These are phyloP conservation scores for Drosophila aff. DNA, from an alignment of 1,140 invertebrate genomes.

Conservation along the genomic window DNA sequence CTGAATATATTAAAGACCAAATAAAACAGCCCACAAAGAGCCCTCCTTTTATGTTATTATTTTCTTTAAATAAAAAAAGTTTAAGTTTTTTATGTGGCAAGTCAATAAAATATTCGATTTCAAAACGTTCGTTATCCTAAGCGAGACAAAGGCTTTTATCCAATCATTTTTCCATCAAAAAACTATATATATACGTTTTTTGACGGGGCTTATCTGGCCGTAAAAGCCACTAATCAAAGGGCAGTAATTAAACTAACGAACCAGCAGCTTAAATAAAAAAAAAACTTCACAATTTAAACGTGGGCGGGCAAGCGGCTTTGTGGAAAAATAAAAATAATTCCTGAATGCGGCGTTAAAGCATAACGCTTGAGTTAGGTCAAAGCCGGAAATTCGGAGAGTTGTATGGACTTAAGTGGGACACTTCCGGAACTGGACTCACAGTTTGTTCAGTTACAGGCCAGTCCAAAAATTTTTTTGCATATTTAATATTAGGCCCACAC, in stretches of 20 bases:
- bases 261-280: constrained; percentile 26
- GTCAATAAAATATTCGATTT: constrained; percentile 16
- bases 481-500: constrained; percentile 47
- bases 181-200: constrained; percentile 14
- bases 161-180: constrained; percentile 28
- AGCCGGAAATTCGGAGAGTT: constrained; percentile 35
- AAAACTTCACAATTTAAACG: constrained; percentile 3
- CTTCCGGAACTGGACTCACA: constrained; percentile 26
- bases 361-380: constrained; percentile 50
- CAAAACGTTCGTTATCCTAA: constrained; percentile 5
- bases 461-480: constrained; percentile 49
- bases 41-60: no score
- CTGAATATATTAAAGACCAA: not conserved
- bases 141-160: constrained; percentile 7
- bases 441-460: constrained; percentile 35
- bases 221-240: constrained; percentile 50
- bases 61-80: not conserved
- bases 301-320: constrained; percentile 2
- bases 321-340: constrained; percentile 16
- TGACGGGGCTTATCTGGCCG: constrained; percentile 21
- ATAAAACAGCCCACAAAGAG: not conserved
- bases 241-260: constrained; percentile 53
- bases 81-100: not conserved
- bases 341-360: constrained; percentile 16
- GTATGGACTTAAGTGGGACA: constrained; percentile 20